Percentiles rank a stretch among this genome's conserved stretches.
These are phyloP conservation scores for Lepetodrilus schrolli DNA, from an alignment of 2,888 invertebrate species.

Conservation along the genomic window DNA sequence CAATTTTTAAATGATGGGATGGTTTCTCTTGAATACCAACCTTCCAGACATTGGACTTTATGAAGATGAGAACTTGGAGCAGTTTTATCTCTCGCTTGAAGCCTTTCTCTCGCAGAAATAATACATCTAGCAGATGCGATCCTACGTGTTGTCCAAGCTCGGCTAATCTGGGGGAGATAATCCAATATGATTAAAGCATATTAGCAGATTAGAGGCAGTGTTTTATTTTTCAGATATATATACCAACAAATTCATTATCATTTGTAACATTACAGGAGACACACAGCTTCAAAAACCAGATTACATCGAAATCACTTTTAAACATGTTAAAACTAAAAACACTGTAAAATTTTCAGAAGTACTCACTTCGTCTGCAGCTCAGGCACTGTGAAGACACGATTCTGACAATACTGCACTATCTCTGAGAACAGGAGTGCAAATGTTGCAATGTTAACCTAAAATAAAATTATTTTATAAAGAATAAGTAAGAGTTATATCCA, in stretches of 20 bases:
- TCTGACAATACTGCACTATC: constrained; percentile 96
- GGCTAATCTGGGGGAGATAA: constrained; percentile 82
- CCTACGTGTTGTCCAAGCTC: constrained; percentile 97
- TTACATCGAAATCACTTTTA: too few species aligned
- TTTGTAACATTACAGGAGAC: too few species aligned
- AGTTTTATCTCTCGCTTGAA: constrained; percentile 96
- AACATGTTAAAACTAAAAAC: too few species aligned
- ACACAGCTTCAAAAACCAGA: too few species aligned
- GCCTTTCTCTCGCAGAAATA: constrained; percentile 93
- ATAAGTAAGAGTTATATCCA: too few species aligned
- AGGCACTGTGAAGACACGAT: constrained; percentile 91
- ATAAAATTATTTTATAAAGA: too few species aligned
- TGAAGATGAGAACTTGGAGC: constrained; percentile 93
- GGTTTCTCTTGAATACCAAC: too few species aligned
- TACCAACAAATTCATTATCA: too few species aligned
- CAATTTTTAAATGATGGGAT: too few species aligned
- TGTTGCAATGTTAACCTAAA: constrained; percentile 84
- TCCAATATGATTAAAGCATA: too few species aligned
- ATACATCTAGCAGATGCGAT: constrained; percentile 91
- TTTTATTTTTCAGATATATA: too few species aligned
- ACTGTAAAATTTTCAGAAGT: neutral
- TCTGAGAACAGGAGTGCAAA: constrained; percentile 98
- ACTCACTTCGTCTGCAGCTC: constrained; percentile 89
- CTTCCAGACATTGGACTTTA: constrained; percentile 98
- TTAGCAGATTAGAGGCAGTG: too few species aligned